Evolutionary conservation across 2,113 vertebrate species (phyloP).

Genomic region (Semnornis frantzii): DNA sequence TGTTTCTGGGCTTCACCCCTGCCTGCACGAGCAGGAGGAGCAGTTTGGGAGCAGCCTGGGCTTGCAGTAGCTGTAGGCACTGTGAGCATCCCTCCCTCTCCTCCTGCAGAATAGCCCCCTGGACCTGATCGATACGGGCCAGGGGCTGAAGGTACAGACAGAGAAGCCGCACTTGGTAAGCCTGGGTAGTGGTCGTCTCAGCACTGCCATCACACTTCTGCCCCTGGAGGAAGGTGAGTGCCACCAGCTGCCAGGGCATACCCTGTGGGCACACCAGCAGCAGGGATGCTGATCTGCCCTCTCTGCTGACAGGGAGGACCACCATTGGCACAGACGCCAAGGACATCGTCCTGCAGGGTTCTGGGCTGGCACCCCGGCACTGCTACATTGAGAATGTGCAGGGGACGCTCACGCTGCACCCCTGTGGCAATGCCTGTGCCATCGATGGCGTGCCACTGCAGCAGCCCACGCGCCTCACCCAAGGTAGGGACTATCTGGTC

Average conservation of each 20-base stretch:
- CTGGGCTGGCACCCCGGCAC: constrained; percentile 83
- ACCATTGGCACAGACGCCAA: constrained; percentile 83
- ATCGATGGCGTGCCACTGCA: constrained; percentile 82
- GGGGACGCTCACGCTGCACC: constrained; percentile 87
- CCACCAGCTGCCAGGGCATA: fast-evolving
- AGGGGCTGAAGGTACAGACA: constrained; percentile 92
- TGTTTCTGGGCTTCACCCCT: background rate
- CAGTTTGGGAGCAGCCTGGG: background rate
- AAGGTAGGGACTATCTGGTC: constrained; percentile 78
- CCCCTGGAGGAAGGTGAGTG: constrained; percentile 91
- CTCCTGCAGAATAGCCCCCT: constrained; percentile 84
- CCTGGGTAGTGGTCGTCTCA: constrained; percentile 93
- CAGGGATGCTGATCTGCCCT: background rate
- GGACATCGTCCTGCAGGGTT: constrained; percentile 89
- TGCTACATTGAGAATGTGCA: constrained; percentile 90
- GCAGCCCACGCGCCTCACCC: constrained; percentile 85
- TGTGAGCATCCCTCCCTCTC: background rate
- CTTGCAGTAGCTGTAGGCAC: fast-evolving
- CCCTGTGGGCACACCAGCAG: fast-evolving
- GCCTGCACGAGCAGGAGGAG: fast-evolving
- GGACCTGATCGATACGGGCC: constrained; percentile 91
- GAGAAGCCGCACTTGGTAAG: constrained; percentile 96
- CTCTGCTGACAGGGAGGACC: constrained; percentile 81
- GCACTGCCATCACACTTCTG: constrained; percentile 92
- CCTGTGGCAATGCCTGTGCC: constrained; percentile 88